Base-by-base conservation (phyloP, 2,113 vertebrate species). In the Pterocles gutturalis region DNA sequence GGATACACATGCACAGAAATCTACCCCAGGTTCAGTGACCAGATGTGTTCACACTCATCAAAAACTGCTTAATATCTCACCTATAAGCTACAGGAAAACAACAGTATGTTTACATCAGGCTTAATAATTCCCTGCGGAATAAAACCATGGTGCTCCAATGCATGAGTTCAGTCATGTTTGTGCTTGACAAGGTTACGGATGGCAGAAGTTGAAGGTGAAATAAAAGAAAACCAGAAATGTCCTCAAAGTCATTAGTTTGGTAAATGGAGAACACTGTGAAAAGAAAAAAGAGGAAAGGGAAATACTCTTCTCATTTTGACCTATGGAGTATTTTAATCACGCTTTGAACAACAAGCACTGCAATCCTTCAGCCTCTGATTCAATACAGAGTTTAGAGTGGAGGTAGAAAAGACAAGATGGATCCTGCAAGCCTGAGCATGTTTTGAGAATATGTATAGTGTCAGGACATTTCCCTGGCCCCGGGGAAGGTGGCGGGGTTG, bases 401-500 rank as follows among this genome's bases (percentile, higher is more conserved):
- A 83, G 66, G 41, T 45, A 71, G 55, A 57, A 75, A 96, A 91
- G 29, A 64, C 80, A 80, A 57, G 57, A 38, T 28, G 54, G 76
- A 73, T 87, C 38, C 84, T 87, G 60, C 87, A 93, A 93, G 91
- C 67, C 67, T 19, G 69, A 45, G 49, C 89, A 7, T 1, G 14
- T 69, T 85, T 45, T 31, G 58, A 76, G 89, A 41, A 91, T 82
- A 71, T 2, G 7, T 26, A 70, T 14, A 28, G 28, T 45, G 83
- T 92, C 83, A 85, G 91, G 90, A 75, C 73, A 81, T 70, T 95
- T 97, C 95, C 92, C 53, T 31, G 41, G 77, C 94, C 26, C 16
- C 1, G 4, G 87, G 92, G 83, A 85, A 93, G 79, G 48, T 0
- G 14, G 49, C 75, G 25, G 73, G 38, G 60, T 48, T 83, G 70